phyloP scores from a whole-genome alignment of 2,113 vertebrate species.

The Anolis carolinensis region DNA sequence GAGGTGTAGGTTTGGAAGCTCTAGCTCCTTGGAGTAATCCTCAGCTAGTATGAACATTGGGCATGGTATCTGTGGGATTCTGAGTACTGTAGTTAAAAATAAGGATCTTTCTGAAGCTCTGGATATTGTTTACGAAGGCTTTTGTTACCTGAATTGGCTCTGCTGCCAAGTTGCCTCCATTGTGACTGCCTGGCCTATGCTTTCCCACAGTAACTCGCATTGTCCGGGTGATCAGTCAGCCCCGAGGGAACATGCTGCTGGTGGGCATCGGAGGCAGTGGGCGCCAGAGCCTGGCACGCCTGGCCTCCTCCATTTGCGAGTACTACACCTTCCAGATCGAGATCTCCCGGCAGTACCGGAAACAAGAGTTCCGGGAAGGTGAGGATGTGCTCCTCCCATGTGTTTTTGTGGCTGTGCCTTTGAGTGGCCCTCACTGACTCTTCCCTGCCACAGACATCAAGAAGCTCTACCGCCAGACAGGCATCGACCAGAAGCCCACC shows the following conservation, averaged over 20 bases:
- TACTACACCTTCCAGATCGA: conserved; percentile 88
- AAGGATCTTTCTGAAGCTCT: too few species aligned
- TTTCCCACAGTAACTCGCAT: conserved; percentile 71
- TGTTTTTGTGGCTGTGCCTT: accelerated
- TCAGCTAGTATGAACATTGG: too few species aligned
- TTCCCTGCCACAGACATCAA: conserved; percentile 80
- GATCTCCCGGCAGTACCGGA: conserved; percentile 86
- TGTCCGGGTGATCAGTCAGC: conserved; percentile 88
- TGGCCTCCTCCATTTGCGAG: conserved; percentile 84
- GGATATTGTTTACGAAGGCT: too few species aligned
- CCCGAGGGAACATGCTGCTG: conserved; percentile 88
- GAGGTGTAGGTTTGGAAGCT: too few species aligned
- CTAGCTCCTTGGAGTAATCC: too few species aligned
- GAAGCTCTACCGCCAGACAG: conserved; percentile 82
- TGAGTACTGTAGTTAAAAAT: too few species aligned
- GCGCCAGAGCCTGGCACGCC: conserved; percentile 84
- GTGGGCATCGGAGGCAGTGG: conserved; percentile 89
- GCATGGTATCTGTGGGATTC: too few species aligned
- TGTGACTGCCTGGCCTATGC: neutral
- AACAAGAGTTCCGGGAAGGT: conserved; percentile 90
- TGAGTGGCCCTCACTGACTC: accelerated
- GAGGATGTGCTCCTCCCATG: neutral
- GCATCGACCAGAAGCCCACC: conserved; percentile 84
- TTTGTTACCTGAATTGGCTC: too few species aligned
- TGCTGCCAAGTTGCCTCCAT: too few species aligned